Evolutionary conservation across 2,113 vertebrate genomes (phyloP).

Genomic region (Galbula dea): DNA sequence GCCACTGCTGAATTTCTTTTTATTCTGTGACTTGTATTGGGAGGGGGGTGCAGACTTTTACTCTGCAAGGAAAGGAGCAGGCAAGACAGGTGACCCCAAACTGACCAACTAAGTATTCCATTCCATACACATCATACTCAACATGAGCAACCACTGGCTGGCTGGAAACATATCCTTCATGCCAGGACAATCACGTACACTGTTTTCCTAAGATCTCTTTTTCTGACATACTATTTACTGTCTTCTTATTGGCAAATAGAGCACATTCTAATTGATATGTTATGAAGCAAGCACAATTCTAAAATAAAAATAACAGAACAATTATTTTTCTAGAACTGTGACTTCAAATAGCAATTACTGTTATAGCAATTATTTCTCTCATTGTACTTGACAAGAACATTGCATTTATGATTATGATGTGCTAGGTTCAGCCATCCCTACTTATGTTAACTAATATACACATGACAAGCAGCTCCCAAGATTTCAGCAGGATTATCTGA

Average conservation of each 20-base stretch:
- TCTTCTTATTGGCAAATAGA: conserved; percentile 50
- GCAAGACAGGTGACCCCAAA: no score
- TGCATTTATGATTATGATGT: conserved; percentile 42
- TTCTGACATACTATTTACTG: conserved; percentile 1
- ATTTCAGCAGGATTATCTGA: conserved; percentile 13
- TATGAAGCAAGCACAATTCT: conserved; percentile 17
- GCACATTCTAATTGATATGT: conserved; percentile 42
- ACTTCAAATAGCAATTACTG: conserved; percentile 39
- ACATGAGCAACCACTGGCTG: no score
- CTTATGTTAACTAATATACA: conserved; percentile 4
- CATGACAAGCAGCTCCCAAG: conserved; percentile 6
- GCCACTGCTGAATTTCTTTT: no score
- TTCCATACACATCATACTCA: no score
- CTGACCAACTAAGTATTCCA: no score
- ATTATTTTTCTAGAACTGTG: conserved; percentile 19
- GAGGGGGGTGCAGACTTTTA: no score
- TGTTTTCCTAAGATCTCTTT: neutral
- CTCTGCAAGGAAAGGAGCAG: no score
- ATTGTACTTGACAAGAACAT: conserved; percentile 46
- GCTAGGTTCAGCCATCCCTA: conserved; percentile 33
- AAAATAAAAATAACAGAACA: conserved; percentile 52
- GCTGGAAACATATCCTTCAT: no score
- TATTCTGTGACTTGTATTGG: no score
- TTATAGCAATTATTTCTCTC: conserved; percentile 46
- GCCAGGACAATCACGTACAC: neutral